These are phyloP conservation scores for Lasaia peninsularis DNA, from an alignment of 1,140 invertebrate genomes.

Conservation along the genomic window DNA sequence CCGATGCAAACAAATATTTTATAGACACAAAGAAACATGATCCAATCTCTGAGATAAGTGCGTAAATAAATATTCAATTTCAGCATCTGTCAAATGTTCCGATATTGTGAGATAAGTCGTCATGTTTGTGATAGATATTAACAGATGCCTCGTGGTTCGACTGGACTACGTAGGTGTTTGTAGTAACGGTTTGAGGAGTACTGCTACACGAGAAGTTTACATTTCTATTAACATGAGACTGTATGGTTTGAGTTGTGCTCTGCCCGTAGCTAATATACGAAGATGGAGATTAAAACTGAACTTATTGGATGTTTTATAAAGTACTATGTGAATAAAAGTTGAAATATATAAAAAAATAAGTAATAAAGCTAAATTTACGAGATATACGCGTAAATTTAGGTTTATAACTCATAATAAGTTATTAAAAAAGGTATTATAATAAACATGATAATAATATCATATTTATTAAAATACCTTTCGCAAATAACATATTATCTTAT, in stretches of 20 bases:
- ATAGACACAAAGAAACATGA: slow-evolving; percentile 43
- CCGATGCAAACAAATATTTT: slow-evolving; percentile 5
- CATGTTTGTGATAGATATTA: slow-evolving; percentile 67
- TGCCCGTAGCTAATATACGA: background rate
- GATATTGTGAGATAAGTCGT: slow-evolving; percentile 58
- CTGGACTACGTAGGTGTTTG: slow-evolving; percentile 39
- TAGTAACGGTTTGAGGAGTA: slow-evolving; percentile 24
- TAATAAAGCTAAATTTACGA: no score
- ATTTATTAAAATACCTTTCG: no score
- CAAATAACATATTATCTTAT: no score
- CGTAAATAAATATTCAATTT: slow-evolving; percentile 42
- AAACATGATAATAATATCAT: background rate
- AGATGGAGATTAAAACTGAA: background rate
- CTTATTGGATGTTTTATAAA: background rate
- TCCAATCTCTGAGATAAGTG: slow-evolving; percentile 40
- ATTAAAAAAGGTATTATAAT: background rate
- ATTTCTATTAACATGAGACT: slow-evolving; percentile 16
- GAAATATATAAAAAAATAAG: no score
- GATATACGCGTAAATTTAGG: no score
- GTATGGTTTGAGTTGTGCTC: background rate
- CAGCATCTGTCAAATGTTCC: slow-evolving; percentile 46
- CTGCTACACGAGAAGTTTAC: slow-evolving; percentile 21
- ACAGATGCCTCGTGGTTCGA: slow-evolving; percentile 40
- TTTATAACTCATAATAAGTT: no score
- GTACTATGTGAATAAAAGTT: no score